Evolutionary conservation across 2,113 vertebrate species (phyloP), one percentile per base, ranked within the genome.

Genomic region (Anoura caudifer): DNA sequence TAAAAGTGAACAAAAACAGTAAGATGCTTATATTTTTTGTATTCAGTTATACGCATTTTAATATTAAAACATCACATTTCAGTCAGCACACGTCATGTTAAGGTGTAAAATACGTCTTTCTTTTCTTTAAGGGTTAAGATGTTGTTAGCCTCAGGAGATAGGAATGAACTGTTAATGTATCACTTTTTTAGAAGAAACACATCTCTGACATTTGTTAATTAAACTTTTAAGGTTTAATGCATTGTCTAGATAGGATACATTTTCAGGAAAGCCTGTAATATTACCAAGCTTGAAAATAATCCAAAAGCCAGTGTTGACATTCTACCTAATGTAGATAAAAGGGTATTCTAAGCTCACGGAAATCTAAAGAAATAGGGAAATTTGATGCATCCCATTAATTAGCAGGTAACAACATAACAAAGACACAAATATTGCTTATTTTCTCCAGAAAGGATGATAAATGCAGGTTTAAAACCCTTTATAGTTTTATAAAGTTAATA

Each of bases 151-250:
- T 54, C 70, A 80, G 76, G n/a, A 94, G 69, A 93, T 84, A 59
- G 56, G 52, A 87, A 88, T 0, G 4, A 88, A 90, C 93, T 94
- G 91, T 97, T 98, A 97, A 95, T 90, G 84, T 95, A 93, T 96
- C 96, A 95, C 96, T 88, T 97, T 98, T 98, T 96, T 95, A 98
- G 93, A 96, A 98, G 97, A 98, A 98, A 98, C 96, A 98, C 97
- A 97, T 97, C 61, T 98, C 95, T 97, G 97, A 97, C 93, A 98
- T 97, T 97, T 98, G 97, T 98, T 98, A 98, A 98, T 98, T 98
- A 98, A 98, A 97, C 96, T 98, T 97, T 97, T 93, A 94, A 93
- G 94, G 91, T 94, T 96, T 97, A 96, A 91, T 97, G 89, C 86
- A 41, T 87, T 97, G 96, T 97, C 96, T 96, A 96, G 91, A 95